Conservation (phyloP, 1,140 invertebrate species). For the Agrilus planipennis region DNA sequence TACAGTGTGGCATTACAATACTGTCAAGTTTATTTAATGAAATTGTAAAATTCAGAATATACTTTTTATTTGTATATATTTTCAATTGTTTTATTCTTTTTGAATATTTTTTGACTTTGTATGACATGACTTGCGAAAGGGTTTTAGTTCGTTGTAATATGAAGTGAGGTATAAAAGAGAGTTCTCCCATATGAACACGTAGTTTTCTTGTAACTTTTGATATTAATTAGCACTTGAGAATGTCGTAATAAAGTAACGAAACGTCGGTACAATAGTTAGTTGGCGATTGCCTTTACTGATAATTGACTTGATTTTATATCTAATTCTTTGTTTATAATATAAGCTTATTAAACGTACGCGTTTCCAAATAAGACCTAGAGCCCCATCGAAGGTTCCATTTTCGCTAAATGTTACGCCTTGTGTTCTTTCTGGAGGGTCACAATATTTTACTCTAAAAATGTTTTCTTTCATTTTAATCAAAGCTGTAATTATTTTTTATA, state of each 20-base stretch:
- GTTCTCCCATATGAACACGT: no score
- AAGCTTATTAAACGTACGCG: conserved; percentile 37
- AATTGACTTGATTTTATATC: neutral
- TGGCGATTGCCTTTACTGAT: neutral
- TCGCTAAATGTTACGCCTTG: conserved; percentile 48
- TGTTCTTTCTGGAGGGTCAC: conserved; percentile 54
- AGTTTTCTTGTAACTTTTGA: no score
- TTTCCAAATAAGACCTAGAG: conserved; percentile 51
- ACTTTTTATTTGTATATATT: no score
- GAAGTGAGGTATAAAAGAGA: no score
- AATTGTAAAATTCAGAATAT: no score
- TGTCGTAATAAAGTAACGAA: neutral
- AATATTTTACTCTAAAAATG: conserved; percentile 44
- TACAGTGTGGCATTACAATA: no score
- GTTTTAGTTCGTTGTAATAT: no score
- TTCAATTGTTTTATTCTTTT: no score
- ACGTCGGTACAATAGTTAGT: neutral
- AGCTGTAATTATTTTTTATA: conserved; percentile 50
- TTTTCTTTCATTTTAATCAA: conserved; percentile 3
- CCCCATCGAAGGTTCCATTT: conserved; percentile 54
- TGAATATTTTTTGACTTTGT: no score
- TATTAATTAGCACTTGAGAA: no score
- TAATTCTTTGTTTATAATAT: neutral
- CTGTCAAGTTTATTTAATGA: no score
- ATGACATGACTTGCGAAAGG: no score